phyloP scores from a whole-genome alignment of 1,140 invertebrate species.

The Caligus rogercresseyi region DNA sequence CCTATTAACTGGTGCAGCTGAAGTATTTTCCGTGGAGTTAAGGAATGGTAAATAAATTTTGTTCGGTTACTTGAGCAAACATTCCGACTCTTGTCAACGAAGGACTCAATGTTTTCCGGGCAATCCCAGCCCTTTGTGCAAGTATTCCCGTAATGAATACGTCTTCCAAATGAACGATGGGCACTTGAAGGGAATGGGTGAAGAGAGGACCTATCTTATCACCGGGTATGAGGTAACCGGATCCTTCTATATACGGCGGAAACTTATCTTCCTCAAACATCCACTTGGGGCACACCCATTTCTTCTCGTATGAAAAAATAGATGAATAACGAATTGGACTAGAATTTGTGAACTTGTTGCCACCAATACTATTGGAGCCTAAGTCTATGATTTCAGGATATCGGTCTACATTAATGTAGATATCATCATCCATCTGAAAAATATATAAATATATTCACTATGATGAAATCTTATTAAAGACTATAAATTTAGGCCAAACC shows the following conservation, averaged over 20 bases:
- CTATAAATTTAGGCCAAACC: too few relatives aligned
- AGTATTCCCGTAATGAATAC: constrained; percentile 30
- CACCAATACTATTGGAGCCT: background rate
- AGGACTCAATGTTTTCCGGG: background rate
- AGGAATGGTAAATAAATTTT: background rate
- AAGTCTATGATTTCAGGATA: background rate
- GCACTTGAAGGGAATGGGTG: constrained; percentile 23
- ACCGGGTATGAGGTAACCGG: constrained; percentile 26
- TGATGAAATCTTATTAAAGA: too few relatives aligned
- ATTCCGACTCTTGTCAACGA: background rate
- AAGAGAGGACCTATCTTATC: constrained; percentile 23
- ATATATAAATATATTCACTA: too few relatives aligned
- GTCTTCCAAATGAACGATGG: constrained; percentile 32
- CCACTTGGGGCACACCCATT: background rate
- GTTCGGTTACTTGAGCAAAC: too few relatives aligned
- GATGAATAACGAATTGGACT: background rate
- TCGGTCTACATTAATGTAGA: background rate
- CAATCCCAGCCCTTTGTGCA: background rate
- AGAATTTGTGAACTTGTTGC: background rate
- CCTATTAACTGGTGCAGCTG: too few relatives aligned
- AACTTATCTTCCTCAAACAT: constrained; percentile 22
- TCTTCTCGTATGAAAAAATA: background rate
- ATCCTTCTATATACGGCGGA: constrained; percentile 26
- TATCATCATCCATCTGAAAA: background rate
- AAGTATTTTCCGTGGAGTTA: background rate